Percentiles rank a stretch among this genome's conserved stretches.
phyloP scores from a whole-genome alignment of 2,113 vertebrate species.

The Podarcis raffonei region DNA sequence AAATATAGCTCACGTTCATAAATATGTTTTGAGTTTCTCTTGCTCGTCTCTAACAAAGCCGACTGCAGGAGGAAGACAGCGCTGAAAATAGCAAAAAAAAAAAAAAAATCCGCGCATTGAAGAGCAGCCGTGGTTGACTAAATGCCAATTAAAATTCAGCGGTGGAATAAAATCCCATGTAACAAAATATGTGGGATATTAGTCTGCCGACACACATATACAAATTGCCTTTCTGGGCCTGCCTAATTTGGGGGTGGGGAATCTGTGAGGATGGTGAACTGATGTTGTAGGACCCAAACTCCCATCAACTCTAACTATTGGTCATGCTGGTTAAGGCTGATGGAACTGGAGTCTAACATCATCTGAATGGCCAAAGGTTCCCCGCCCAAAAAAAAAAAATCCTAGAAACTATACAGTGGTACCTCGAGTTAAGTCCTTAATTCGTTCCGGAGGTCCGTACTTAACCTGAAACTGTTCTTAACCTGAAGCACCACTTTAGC shows the following conservation, averaged over 20 bases:
- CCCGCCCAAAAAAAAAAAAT: too few species aligned
- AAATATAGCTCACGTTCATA: slow-evolving; percentile 59
- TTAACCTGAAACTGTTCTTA: too few species aligned
- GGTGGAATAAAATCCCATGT: slow-evolving; percentile 14
- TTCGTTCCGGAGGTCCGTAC: too few species aligned
- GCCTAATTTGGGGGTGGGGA: neutral
- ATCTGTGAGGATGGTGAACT: too few species aligned
- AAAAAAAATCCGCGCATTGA: slow-evolving; percentile 32
- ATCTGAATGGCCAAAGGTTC: too few species aligned
- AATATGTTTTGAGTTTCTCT: slow-evolving; percentile 57
- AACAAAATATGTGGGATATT: slow-evolving; percentile 4
- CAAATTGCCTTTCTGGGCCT: neutral
- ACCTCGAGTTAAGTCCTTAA: too few species aligned
- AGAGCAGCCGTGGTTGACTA: slow-evolving; percentile 22
- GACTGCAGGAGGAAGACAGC: slow-evolving; percentile 38
- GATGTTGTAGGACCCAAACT: too few species aligned
- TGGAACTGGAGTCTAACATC: too few species aligned
- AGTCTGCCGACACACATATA: neutral
- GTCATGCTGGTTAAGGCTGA: too few species aligned
- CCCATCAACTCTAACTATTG: too few species aligned
- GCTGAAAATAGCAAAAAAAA: slow-evolving; percentile 38
- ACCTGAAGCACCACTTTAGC: too few species aligned
- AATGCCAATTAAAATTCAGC: slow-evolving; percentile 50
- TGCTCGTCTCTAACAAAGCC: slow-evolving; percentile 39
- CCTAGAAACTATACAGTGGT: too few species aligned